Base-by-base conservation (phyloP, 2,888 invertebrate genomes). In the Cyclophora punctaria region DNA sequence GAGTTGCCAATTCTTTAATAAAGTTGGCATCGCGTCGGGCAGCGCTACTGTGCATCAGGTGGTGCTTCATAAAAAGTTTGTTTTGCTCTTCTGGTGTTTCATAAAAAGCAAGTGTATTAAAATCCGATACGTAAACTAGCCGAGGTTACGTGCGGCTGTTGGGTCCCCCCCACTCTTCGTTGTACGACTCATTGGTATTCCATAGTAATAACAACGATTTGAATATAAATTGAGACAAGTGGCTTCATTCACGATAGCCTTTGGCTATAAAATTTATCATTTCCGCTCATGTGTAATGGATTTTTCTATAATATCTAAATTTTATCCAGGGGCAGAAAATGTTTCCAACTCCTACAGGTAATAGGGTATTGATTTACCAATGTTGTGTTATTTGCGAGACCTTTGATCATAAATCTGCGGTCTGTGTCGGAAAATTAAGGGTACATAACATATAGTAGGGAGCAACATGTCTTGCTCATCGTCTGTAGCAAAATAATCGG, bases 201-300 rank as follows among this genome's bases (percentile, higher is more conserved):
- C 62, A 59, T 62, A 62, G 64, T 68, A 66, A 72, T 70, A 69
- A 68, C 67, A 64, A 57, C 71, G 67, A 73, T 74, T 73, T 74
- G 69, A 71, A 73, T 74, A 67, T 70, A 74, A 75, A 74, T 75
- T 73, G 69, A 65, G 60, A 69, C 69, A 73, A 73, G 69, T 73
- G 66, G 65, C 66, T 67, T 64, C 64, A 63, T 68, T 63, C 62
- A 65, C 59, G 64, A 63, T 73, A 66, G 70, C 68, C 69, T 64
- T 63, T 60, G 64, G 61, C 64, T 60, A 65, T 70, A 67, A 69
- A 68, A 62, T 63, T 58, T 69, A 71, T 70, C 67, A 68, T 66
- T 69, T 69, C 63, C 68, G 67, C 64, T 63, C 64, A 64, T 66
- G 63, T 67, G 68, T 68, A 67, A 68, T 71, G 62, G 63, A 62